Percentiles rank a stretch among this genome's conserved stretches.
phyloP scores from a whole-genome alignment of 1,140 invertebrate genomes.

The Lepidotrigona ventralis region DNA sequence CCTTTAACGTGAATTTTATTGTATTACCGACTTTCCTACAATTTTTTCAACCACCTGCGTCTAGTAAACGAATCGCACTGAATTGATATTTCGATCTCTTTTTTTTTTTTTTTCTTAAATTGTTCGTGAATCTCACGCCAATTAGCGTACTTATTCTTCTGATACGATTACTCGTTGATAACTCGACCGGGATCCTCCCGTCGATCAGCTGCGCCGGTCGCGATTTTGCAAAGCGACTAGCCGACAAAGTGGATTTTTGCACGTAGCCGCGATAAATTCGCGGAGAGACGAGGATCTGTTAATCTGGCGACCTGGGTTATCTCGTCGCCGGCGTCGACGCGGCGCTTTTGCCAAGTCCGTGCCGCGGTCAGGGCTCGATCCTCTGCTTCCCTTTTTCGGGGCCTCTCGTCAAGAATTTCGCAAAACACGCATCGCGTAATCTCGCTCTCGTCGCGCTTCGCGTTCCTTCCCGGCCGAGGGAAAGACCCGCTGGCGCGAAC shows the following conservation, averaged over 20 bases:
- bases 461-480: not conserved
- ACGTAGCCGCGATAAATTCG: conserved; percentile 63
- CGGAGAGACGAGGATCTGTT: conserved; percentile 55
- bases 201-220: not conserved
- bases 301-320: conserved; percentile 59
- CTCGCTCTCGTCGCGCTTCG: conserved; percentile 21
- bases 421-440: conserved; percentile 45
- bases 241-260: conserved; percentile 63
- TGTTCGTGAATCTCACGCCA: conserved; percentile 22
- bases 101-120: not conserved
- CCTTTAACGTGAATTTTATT: too few relatives aligned
- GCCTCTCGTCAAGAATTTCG: conserved; percentile 48
- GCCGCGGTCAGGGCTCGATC: conserved; percentile 9
- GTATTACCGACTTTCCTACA: not conserved
- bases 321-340: conserved; percentile 56
- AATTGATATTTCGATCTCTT: not conserved
- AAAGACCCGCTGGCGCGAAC: not conserved
- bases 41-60: not conserved
- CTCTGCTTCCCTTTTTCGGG: conserved; percentile 43
- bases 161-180: conserved; percentile 51
- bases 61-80: not conserved
- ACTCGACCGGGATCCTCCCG: conserved; percentile 21
- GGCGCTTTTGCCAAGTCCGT: conserved; percentile 54
- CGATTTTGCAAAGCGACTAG: conserved; percentile 28
- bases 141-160: conserved; percentile 12